Evolutionary conservation across 2,888 invertebrate genomes (phyloP).

Genomic region (Masnerella sp.): DNA sequence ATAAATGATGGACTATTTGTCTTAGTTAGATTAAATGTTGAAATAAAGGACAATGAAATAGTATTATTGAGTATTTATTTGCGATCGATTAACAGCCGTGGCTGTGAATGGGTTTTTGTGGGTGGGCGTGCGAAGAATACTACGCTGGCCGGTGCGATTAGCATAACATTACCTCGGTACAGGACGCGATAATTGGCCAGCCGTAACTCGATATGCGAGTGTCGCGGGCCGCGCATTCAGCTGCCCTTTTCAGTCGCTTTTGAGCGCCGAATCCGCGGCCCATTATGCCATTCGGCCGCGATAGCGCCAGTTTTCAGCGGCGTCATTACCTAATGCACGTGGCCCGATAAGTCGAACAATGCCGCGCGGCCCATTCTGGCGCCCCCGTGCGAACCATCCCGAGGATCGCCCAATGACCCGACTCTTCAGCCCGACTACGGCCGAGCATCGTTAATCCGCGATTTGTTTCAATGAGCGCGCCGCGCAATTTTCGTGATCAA

Average conservation of each 20-base stretch:
- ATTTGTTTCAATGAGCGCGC: conserved; percentile 31
- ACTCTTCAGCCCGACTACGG: conserved; percentile 25
- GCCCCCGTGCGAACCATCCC: conserved; percentile 23
- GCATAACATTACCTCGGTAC: conserved; percentile 68
- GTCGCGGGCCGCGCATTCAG: conserved; percentile 64
- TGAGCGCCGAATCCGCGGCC: conserved; percentile 36
- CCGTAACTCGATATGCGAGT: conserved; percentile 72
- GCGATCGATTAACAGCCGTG: too few relatives aligned
- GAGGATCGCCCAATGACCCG: conserved; percentile 21
- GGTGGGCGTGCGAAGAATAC: conserved; percentile 11
- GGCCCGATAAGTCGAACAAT: conserved; percentile 76
- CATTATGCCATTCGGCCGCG: conserved; percentile 66
- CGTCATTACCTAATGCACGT: conserved; percentile 75
- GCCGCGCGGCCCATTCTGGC: conserved; percentile 19
- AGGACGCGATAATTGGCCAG: conserved; percentile 71
- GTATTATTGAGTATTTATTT: too few relatives aligned
- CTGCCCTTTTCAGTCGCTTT: conserved; percentile 62
- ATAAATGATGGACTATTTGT: too few relatives aligned
- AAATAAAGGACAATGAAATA: too few relatives aligned
- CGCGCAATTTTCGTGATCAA: conserved; percentile 42
- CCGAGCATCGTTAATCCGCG: background rate
- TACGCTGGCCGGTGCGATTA: conserved; percentile 62
- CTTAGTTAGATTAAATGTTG: too few relatives aligned
- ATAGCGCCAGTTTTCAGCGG: conserved; percentile 76
- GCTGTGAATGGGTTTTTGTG: too few relatives aligned